These are phyloP conservation scores for Ectobius pallidus DNA, from an alignment of 2,888 invertebrate species.

Conservation along the genomic window DNA sequence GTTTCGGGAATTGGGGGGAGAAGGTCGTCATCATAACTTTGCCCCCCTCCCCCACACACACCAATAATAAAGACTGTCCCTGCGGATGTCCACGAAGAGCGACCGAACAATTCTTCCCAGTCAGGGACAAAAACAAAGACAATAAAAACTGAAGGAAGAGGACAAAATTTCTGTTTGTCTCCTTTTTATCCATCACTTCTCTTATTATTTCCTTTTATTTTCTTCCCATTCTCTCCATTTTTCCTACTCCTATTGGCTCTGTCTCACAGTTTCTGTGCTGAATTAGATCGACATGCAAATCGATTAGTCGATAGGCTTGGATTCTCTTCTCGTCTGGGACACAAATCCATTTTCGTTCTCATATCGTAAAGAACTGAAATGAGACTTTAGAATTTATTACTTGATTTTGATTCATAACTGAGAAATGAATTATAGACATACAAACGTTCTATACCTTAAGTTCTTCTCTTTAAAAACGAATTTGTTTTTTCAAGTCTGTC, in stretches of 20 bases:
- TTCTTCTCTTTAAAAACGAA: too few relatives aligned
- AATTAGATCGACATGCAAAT: slow-evolving; percentile 8
- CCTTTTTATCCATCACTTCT: too few relatives aligned
- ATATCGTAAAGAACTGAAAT: background rate
- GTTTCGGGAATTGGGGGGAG: background rate
- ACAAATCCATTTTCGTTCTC: background rate
- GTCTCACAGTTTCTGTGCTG: background rate
- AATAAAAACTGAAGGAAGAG: background rate
- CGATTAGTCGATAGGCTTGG: slow-evolving; percentile 2
- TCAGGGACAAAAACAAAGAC: background rate
- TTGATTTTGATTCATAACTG: background rate
- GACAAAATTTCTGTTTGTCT: too few relatives aligned
- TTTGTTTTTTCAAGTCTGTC: too few relatives aligned
- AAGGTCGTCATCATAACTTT: slow-evolving; percentile 34
- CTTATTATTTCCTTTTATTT: too few relatives aligned
- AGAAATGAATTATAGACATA: background rate
- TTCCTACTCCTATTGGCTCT: background rate
- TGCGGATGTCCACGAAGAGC: slow-evolving; percentile 2
- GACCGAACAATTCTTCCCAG: slow-evolving; percentile 1
- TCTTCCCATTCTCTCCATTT: too few relatives aligned
- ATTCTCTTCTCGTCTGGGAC: background rate
- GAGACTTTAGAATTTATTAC: background rate
- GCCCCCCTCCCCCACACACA: slow-evolving; percentile 9
- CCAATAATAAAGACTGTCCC: slow-evolving; percentile 35
- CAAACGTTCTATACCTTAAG: too few relatives aligned